A percentile compares a stretch with the other conserved stretches of the same genome.
phyloP scores from a whole-genome alignment of 2,888 invertebrate genomes.

The Micropterix aruncella region DNA sequence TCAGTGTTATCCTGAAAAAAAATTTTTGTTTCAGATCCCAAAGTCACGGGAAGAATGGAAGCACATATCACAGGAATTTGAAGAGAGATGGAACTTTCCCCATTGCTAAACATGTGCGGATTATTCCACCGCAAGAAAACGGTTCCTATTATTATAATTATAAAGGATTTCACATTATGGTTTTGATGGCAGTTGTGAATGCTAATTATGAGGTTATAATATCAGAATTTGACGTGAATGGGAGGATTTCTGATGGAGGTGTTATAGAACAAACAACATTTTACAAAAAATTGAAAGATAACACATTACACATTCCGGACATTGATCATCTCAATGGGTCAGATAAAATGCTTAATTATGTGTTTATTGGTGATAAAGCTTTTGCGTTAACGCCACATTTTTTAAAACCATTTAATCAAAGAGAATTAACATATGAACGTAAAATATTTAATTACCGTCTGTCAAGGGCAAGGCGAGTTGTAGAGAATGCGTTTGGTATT shows the following conservation, averaged over 20 bases:
- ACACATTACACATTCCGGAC: neutral
- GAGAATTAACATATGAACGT: too few species aligned
- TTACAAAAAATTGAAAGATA: neutral
- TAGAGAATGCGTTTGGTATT: too few species aligned
- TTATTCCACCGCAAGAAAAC: neutral
- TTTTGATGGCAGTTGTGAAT: neutral
- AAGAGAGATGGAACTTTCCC: too few species aligned
- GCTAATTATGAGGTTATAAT: neutral
- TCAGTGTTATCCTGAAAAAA: too few species aligned
- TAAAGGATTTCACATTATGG: neutral
- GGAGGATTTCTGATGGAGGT: neutral
- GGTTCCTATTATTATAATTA: neutral
- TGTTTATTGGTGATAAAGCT: neutral
- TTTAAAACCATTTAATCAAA: neutral
- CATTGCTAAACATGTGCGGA: too few species aligned
- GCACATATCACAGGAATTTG: too few species aligned
- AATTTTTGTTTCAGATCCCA: too few species aligned
- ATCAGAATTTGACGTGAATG: neutral
- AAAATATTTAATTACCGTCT: too few species aligned
- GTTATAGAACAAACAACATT: too few species aligned
- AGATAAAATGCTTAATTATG: neutral
- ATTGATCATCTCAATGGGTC: neutral
- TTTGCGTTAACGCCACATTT: neutral
- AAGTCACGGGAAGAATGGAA: too few species aligned
- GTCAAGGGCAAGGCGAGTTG: too few species aligned